A percentile compares a stretch with the other conserved stretches of the same genome.
phyloP scores from a whole-genome alignment of 2,113 vertebrate species.

The Chloropsis cyanopogon region DNA sequence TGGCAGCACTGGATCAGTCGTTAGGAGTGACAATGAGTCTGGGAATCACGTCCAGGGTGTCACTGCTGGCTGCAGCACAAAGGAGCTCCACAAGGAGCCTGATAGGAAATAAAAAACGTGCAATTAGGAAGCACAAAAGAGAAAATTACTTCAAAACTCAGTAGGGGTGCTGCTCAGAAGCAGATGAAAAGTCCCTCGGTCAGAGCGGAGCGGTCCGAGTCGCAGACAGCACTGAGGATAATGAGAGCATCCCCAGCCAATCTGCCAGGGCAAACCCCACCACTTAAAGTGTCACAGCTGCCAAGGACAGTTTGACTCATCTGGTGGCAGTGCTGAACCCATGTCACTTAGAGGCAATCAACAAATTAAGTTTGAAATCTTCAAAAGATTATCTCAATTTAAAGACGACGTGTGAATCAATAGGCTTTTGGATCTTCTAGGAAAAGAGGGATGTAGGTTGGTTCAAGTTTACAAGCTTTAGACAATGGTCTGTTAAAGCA shows the following conservation, averaged over 20 bases:
- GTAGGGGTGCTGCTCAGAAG: conserved; percentile 6
- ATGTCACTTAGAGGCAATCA: conserved; percentile 35
- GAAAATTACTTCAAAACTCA: conserved; percentile 49
- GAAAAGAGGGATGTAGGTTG: not conserved
- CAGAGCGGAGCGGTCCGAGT: not conserved
- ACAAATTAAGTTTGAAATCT: conserved; percentile 62
- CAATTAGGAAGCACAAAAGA: conserved; percentile 48
- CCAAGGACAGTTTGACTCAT: conserved; percentile 30
- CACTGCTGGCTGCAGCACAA: conserved; percentile 26
- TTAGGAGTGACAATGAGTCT: not conserved
- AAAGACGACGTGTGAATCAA: not conserved
- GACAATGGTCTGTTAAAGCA: conserved; percentile 41
- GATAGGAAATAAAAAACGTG: conserved; percentile 9
- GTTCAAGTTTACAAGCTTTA: conserved; percentile 40
- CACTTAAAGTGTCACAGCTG: conserved; percentile 44
- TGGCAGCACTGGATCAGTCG: not conserved
- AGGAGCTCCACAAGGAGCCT: not conserved
- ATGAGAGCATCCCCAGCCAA: conserved; percentile 13
- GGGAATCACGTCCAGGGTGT: not conserved
- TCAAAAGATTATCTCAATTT: conserved; percentile 34
- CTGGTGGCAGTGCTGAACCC: conserved; percentile 3
- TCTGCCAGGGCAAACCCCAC: not conserved
- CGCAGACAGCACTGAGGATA: not conserved
- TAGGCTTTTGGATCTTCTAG: not conserved
- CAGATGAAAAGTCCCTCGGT: conserved; percentile 40